These are phyloP conservation scores for Phrixothrix hirtus DNA, from an alignment of 2,888 invertebrate species.

Conservation along the genomic window DNA sequence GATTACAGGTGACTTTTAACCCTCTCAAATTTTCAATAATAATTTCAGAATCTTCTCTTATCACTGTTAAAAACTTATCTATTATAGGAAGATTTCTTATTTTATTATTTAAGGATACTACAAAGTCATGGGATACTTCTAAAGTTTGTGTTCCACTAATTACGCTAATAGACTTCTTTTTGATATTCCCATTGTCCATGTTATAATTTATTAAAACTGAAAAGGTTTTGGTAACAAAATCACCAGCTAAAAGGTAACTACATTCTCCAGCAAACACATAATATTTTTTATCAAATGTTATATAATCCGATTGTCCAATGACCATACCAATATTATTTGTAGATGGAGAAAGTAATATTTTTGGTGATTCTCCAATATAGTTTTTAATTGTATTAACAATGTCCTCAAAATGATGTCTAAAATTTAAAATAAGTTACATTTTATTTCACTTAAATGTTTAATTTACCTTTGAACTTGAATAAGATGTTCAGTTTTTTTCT, in stretches of 20 bases:
- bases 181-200: slow-evolving; percentile 40
- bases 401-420: slow-evolving; percentile 29
- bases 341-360: slow-evolving; percentile 30
- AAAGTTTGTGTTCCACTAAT: slow-evolving; percentile 22
- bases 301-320: slow-evolving; percentile 60
- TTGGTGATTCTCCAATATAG: slow-evolving; percentile 28
- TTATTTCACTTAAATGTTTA: slow-evolving; percentile 5
- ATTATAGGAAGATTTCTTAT: slow-evolving; percentile 56
- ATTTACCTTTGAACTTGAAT: slow-evolving; percentile 52
- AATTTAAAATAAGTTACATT: too few species aligned
- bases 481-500: slow-evolving; percentile 54
- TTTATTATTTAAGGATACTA: slow-evolving; percentile 26
- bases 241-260: slow-evolving; percentile 64
- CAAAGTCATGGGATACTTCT: slow-evolving; percentile 26
- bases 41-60: slow-evolving; percentile 60
- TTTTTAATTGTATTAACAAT: slow-evolving; percentile 30
- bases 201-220: slow-evolving; percentile 59
- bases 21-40: slow-evolving; percentile 59
- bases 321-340: slow-evolving; percentile 61
- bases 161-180: slow-evolving; percentile 31
- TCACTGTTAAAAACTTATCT: slow-evolving; percentile 58
- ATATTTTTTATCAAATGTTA: slow-evolving; percentile 64
- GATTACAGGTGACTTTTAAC: slow-evolving; percentile 62
- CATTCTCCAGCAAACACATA: slow-evolving; percentile 63
- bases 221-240: slow-evolving; percentile 63